Percentiles rank a stretch among this genome's conserved stretches.
phyloP scores from a whole-genome alignment of 2,888 invertebrate genomes.

The Platycnemis pennipes region DNA sequence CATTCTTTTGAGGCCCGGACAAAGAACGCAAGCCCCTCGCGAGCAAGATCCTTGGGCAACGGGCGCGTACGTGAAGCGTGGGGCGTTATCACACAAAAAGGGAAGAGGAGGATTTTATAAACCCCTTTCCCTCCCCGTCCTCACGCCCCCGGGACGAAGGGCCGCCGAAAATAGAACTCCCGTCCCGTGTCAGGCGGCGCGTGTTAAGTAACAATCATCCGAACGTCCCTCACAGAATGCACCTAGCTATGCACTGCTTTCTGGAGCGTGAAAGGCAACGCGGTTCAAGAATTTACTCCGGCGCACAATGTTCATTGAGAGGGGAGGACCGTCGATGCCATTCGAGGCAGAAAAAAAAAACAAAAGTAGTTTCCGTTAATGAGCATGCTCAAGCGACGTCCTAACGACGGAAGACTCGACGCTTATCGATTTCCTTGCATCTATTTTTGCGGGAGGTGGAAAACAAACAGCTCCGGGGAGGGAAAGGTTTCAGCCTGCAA shows the following conservation, averaged over 20 bases:
- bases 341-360: neutral
- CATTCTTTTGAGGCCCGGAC: too few relatives aligned
- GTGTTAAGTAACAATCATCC: too few relatives aligned
- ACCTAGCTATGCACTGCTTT: neutral
- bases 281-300: slow-evolving; percentile 2
- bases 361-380: neutral
- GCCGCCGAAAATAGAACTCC: too few relatives aligned
- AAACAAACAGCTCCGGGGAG: neutral
- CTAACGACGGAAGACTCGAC: slow-evolving; percentile 18
- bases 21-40: too few relatives aligned
- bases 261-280: slow-evolving; percentile 16
- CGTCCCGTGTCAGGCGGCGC: too few relatives aligned
- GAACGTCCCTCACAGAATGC: neutral
- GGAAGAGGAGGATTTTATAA: too few relatives aligned
- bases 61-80: too few relatives aligned
- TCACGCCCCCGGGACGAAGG: too few relatives aligned
- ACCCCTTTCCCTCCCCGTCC: too few relatives aligned
- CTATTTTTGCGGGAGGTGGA: slow-evolving; percentile 4
- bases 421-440: slow-evolving; percentile 17
- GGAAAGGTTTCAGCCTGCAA: neutral
- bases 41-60: too few relatives aligned
- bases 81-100: too few relatives aligned
- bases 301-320: neutral
- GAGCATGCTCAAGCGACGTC: neutral
- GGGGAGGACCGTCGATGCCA: neutral